Conservation (phyloP, 2,113 vertebrate genomes). For the Pao palembangensis region DNA sequence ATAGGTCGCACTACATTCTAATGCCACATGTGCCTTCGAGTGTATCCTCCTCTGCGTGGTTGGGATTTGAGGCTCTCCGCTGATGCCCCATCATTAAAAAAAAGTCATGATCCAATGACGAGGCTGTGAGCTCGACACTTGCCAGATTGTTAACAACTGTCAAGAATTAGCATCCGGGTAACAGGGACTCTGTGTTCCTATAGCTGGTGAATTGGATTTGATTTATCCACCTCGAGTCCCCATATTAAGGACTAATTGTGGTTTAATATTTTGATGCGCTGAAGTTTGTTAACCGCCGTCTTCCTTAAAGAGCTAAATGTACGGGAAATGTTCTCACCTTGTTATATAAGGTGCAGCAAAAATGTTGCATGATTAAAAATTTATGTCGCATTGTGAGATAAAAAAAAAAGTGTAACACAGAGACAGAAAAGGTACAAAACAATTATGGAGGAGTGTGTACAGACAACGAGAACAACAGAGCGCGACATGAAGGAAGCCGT, state of each 20-base stretch:
- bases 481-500: constrained; percentile 24
- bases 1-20: constrained; percentile 69
- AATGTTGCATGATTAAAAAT: constrained; percentile 33
- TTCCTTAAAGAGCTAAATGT: constrained; percentile 12
- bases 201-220: constrained; percentile 25
- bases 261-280: constrained; percentile 41
- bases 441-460: constrained; percentile 35
- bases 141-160: constrained; percentile 54
- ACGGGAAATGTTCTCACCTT: constrained; percentile 17
- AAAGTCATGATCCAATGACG: constrained; percentile 45
- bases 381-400: constrained; percentile 35
- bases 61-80: constrained; percentile 59
- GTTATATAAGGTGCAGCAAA: constrained; percentile 33
- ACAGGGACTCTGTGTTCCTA: constrained; percentile 9
- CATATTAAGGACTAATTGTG: constrained; percentile 41
- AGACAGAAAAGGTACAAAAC: constrained; percentile 33
- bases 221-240: constrained; percentile 34
- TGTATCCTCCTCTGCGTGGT: constrained; percentile 62
- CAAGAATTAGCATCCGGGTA: constrained; percentile 34
- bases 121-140: constrained; percentile 45
- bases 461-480: constrained; percentile 25
- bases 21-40: constrained; percentile 64
- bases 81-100: constrained; percentile 65
- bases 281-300: constrained; percentile 36
- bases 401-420: constrained; percentile 17